Evolutionary conservation across 2,888 invertebrate genomes (phyloP), one percentile per base, ranked within the genome.

Genomic region (Xestia sexstrigata): DNA sequence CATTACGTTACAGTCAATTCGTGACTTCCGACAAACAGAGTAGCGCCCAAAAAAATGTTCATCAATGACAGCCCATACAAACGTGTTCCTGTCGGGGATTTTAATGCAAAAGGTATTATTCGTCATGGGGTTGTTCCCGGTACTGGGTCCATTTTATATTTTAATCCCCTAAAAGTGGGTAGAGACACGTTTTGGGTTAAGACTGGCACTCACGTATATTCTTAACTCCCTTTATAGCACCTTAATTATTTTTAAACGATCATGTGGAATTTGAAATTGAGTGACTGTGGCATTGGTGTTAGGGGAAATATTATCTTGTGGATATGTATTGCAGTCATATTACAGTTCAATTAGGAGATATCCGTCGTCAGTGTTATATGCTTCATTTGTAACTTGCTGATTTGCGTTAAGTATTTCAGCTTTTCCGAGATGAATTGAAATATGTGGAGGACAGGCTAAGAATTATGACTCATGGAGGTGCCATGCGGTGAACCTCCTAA

Each of bases 11-110:
- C 66, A 80, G 75, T 69, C 78, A 78, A 84, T 78, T 82, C 91
- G 91, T 91, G 91, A 88, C 91, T 89, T 80, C 91, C 91, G 91
- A 91, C 91, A 91, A 90, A 91, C 90, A 81, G 67, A 66, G 70
- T 78, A 74, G 70, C 76, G 71, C 65, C 82, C 73, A 84, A 86
- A 87, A 84, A 88, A 81, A 87, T 76, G 70, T 67, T 83, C 83
- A 83, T 82, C 84, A 86, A 83, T 88, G 86, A 87, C 86, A 78
- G 72, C 67, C 72, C 74, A 76, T 73, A 79, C 84, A 76, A 84
- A 90, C 89, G 89, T 89, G 91, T 89, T 91, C 90, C 91, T 42
- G 72, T 89, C 73, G 35, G 60, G 85, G 70, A 63, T 65, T 87
- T 78, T 87, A 83, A 78, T 75, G 79, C 78, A 68, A 80, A 86